These are phyloP conservation scores for Hyperoodon ampullatus DNA, from an alignment of 2,113 vertebrate genomes.

Conservation along the genomic window DNA sequence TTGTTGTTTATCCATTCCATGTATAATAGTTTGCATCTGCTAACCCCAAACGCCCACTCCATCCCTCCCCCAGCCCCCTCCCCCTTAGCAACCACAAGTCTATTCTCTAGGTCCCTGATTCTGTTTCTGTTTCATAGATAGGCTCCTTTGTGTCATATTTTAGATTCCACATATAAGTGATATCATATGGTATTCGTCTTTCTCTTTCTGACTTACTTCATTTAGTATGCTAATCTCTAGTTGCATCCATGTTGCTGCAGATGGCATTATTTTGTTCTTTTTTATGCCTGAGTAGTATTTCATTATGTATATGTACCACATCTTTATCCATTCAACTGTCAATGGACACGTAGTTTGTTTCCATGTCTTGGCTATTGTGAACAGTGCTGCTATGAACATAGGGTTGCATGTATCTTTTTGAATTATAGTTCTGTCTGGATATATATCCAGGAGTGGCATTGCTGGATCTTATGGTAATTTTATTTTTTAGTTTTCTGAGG, in stretches of 20 bases:
- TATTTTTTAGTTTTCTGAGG: background rate
- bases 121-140: background rate
- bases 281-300: background rate
- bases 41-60: background rate
- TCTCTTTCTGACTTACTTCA: background rate
- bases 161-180: background rate
- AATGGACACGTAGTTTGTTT: background rate
- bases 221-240: background rate
- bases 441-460: background rate
- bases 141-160: background rate
- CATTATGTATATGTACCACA: background rate
- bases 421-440: background rate
- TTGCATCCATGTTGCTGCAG: background rate
- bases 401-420: background rate
- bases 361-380: background rate
- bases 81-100: background rate
- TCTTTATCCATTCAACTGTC: background rate
- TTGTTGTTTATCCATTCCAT: too few relatives aligned
- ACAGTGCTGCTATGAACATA: background rate
- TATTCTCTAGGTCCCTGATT: too few relatives aligned
- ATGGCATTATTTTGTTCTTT: background rate
- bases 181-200: background rate
- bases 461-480: background rate
- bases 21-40: background rate
- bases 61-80: background rate